Percentiles rank a stretch among this genome's conserved stretches.
These are phyloP conservation scores for Campoletis raptor DNA, from an alignment of 2,888 invertebrate genomes.

Conservation along the genomic window DNA sequence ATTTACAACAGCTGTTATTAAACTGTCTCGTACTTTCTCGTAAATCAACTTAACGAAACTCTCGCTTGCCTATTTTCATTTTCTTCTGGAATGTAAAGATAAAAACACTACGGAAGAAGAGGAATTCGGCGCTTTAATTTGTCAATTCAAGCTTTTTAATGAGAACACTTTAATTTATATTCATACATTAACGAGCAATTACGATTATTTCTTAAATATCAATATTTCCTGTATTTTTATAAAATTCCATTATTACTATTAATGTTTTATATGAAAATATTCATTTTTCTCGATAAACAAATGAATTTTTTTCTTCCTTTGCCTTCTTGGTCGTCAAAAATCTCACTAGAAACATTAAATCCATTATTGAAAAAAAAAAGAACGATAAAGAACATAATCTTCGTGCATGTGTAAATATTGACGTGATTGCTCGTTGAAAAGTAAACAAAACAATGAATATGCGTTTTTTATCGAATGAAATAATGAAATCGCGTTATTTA, in stretches of 20 bases:
- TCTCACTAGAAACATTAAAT: not conserved
- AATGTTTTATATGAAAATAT: not conserved
- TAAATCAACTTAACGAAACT: conserved; percentile 6
- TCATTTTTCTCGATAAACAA: not conserved
- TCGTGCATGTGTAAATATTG: conserved; percentile 33
- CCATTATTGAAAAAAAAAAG: not conserved
- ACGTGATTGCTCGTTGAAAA: conserved; percentile 34
- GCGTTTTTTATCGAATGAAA: conserved; percentile 10
- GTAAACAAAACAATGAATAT: not conserved
- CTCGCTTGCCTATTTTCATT: not conserved
- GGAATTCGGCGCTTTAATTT: conserved; percentile 23
- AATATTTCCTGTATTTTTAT: conserved; percentile 54
- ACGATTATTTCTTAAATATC: conserved; percentile 32
- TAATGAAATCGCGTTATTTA: not conserved
- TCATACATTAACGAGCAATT: conserved; percentile 39
- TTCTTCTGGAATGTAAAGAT: not conserved
- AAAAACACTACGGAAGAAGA: not conserved
- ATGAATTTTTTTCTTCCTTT: not conserved
- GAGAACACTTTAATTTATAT: conserved; percentile 25
- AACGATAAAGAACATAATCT: conserved; percentile 13
- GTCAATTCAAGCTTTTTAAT: conserved; percentile 32
- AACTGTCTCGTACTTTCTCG: conserved; percentile 53
- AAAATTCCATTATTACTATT: conserved; percentile 8
- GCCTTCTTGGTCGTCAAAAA: not conserved
- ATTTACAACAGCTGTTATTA: conserved; percentile 44